Percentiles rank a stretch among this genome's conserved stretches.
These are phyloP conservation scores for Delphinus delphis DNA, from an alignment of 2,113 vertebrate genomes.

Conservation along the genomic window DNA sequence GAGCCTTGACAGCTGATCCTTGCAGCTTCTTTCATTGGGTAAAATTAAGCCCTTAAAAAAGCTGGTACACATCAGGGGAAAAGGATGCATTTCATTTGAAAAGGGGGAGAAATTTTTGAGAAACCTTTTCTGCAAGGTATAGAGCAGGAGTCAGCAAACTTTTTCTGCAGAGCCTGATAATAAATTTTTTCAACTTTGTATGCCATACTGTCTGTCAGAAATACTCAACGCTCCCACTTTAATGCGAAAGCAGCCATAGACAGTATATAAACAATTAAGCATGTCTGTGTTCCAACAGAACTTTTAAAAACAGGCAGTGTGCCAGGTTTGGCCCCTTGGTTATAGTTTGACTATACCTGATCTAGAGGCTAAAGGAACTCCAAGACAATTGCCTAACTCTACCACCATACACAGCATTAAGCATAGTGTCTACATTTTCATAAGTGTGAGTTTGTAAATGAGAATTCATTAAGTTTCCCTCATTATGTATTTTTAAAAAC, in stretches of 20 bases:
- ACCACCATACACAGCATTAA: neutral
- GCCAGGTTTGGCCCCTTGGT: neutral
- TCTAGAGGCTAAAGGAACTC: neutral
- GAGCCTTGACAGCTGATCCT: neutral
- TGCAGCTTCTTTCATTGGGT: neutral
- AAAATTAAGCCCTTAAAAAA: constrained; percentile 20
- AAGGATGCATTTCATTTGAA: neutral
- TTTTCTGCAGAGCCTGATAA: neutral
- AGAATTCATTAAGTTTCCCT: neutral
- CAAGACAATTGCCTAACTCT: neutral
- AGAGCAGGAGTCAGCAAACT: neutral
- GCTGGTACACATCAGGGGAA: neutral
- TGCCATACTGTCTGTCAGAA: neutral
- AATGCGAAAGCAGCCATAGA: neutral
- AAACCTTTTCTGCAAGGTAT: neutral
- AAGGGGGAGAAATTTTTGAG: neutral
- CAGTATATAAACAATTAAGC: neutral
- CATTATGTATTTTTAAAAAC: neutral
- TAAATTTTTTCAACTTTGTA: constrained; percentile 35
- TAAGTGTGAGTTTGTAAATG: neutral
- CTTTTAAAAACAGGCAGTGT: neutral
- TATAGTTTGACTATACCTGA: neutral
- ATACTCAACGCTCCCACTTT: neutral
- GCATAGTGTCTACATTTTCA: neutral
- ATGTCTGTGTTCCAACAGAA: neutral